These are phyloP conservation scores for Pseudocheirus occidentalis DNA, from an alignment of 2,797 vertebrate genomes.

Conservation along the genomic window DNA sequence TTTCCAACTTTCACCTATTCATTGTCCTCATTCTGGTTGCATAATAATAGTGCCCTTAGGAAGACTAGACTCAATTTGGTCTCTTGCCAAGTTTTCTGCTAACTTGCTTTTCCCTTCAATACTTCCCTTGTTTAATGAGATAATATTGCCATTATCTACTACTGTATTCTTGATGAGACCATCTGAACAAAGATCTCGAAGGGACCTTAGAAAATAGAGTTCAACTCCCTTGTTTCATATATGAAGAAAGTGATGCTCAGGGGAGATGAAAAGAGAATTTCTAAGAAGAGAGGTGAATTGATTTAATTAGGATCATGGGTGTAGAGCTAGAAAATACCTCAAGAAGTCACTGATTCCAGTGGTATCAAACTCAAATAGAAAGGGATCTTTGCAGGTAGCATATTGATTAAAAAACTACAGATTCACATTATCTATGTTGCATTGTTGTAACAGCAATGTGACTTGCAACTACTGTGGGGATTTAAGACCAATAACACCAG, in stretches of 20 bases:
- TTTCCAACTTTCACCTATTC: neutral
- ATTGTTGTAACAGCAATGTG: too few species aligned
- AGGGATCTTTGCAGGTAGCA: neutral
- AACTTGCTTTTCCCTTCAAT: neutral
- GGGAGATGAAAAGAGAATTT: neutral
- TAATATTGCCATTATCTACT: neutral
- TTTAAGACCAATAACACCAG: too few species aligned
- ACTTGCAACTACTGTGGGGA: too few species aligned
- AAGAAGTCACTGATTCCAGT: neutral
- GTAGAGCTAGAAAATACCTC: neutral
- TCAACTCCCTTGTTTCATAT: neutral
- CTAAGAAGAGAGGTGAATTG: neutral
- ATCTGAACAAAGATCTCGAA: neutral
- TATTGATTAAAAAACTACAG: neutral
- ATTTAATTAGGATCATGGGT: neutral
- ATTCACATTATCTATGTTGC: neutral
- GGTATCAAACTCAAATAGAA: neutral
- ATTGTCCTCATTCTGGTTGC: neutral
- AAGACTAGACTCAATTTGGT: neutral
- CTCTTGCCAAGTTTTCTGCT: neutral
- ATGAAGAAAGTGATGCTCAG: neutral
- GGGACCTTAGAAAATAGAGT: neutral
- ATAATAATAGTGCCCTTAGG: neutral
- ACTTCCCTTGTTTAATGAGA: neutral
- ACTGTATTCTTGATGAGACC: neutral